These are phyloP conservation scores for Motacilla alba DNA, from an alignment of 2,113 vertebrate genomes.

Conservation along the genomic window DNA sequence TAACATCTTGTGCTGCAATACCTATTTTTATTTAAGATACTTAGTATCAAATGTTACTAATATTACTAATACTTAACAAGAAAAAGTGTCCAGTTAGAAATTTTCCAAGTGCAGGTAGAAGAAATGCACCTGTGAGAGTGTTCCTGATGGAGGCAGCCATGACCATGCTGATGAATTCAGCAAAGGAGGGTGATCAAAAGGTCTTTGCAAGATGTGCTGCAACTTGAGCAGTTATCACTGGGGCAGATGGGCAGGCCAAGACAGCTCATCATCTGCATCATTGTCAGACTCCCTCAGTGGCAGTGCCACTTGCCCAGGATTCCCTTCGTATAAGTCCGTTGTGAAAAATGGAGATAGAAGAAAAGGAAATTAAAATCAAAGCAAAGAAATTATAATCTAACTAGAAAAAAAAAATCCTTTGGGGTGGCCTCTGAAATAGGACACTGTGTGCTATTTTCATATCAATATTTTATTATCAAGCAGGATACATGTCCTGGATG, in stretches of 20 bases:
- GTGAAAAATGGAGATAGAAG: not conserved
- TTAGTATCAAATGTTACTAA: not conserved
- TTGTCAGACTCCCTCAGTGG: not conserved
- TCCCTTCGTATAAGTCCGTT: not conserved
- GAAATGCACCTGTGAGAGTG: not conserved
- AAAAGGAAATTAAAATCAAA: not conserved
- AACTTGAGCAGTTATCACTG: not conserved
- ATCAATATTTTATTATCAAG: not conserved
- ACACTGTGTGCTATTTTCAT: not conserved
- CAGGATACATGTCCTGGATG: not conserved
- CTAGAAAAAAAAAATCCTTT: not conserved
- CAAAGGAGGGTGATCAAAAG: not conserved
- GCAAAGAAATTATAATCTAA: not conserved
- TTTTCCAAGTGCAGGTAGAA: not conserved
- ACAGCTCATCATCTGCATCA: not conserved
- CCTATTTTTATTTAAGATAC: not conserved
- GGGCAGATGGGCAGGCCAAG: not conserved
- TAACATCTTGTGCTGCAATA: not conserved
- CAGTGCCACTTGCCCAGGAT: not conserved
- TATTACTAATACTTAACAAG: not conserved
- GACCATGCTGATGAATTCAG: not conserved
- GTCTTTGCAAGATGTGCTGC: not conserved
- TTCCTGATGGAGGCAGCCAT: not conserved
- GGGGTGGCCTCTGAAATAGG: not conserved
- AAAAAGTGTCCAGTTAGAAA: not conserved